These are phyloP conservation scores for Andrena hattorfiana DNA, from an alignment of 2,888 invertebrate genomes.

Conservation along the genomic window DNA sequence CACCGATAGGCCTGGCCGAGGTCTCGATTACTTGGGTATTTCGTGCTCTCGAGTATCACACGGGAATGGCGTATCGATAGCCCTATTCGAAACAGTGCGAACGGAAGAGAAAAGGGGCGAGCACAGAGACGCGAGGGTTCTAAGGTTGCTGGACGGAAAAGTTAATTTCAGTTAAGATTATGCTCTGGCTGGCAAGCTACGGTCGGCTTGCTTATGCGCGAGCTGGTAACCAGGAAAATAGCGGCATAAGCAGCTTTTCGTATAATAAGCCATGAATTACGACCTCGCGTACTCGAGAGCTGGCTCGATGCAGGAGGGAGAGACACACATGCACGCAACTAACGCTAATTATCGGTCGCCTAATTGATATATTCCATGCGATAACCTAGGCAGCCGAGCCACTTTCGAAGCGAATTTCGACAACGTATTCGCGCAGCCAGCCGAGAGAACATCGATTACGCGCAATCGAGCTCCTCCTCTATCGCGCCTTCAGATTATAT, in stretches of 20 bases:
- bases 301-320: background rate
- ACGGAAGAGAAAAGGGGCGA: background rate
- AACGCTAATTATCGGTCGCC: constrained; percentile 48
- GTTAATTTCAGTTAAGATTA: constrained; percentile 48
- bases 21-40: too few relatives aligned
- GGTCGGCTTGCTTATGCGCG: constrained; percentile 9
- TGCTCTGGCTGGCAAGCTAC: constrained; percentile 15
- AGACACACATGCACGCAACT: constrained; percentile 9
- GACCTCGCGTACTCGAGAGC: constrained; percentile 5
- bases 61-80: too few relatives aligned
- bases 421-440: constrained; percentile 12
- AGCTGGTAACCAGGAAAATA: background rate
- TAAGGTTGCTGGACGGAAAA: constrained; percentile 4
- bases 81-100: too few relatives aligned
- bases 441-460: background rate
- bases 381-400: constrained; percentile 47
- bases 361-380: constrained; percentile 48
- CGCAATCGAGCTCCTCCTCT: background rate
- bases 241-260: constrained; percentile 18
- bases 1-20: too few relatives aligned
- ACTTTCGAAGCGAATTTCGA: constrained; percentile 36
- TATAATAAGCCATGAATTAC: constrained; percentile 51
- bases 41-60: too few relatives aligned
- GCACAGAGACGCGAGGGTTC: background rate
- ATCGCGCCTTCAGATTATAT: background rate